Evolutionary conservation across 2,888 invertebrate species (phyloP).

Genomic region (Peribatodes rhomboidaria): DNA sequence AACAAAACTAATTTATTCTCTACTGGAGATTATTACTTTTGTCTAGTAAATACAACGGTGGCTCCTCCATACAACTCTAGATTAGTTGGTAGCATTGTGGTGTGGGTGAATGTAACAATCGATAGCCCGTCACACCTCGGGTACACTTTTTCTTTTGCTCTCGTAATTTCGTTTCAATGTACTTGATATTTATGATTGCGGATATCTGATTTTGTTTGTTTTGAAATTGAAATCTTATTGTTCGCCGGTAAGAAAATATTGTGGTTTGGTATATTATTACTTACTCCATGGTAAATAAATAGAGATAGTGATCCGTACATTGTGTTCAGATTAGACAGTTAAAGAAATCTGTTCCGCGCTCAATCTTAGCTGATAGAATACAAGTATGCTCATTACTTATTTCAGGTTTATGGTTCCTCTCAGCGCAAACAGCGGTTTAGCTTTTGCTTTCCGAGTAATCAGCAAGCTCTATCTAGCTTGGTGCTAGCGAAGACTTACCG

Average conservation of each 20-base stretch:
- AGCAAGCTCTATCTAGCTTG: neutral
- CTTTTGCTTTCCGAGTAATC: too few relatives aligned
- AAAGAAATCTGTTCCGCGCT: conserved; percentile 4
- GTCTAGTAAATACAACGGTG: conserved; percentile 1
- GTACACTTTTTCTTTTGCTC: conserved; percentile 68
- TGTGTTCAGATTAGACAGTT: neutral
- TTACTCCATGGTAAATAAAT: conserved; percentile 1
- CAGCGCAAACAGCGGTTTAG: too few relatives aligned
- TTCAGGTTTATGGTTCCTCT: too few relatives aligned
- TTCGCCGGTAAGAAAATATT: conserved; percentile 19
- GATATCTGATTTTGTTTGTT: conserved; percentile 42
- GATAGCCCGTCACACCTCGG: conserved; percentile 54
- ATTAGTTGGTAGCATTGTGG: conserved; percentile 33
- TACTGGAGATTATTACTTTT: neutral
- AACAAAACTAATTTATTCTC: neutral
- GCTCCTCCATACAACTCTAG: neutral
- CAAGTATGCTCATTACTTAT: too few relatives aligned
- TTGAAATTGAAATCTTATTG: conserved; percentile 33
- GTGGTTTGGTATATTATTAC: conserved; percentile 12
- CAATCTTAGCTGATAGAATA: too few relatives aligned
- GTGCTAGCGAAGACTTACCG: conserved; percentile 63
- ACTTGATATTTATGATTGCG: conserved; percentile 30
- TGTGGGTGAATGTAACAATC: conserved; percentile 64
- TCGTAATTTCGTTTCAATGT: conserved; percentile 50
- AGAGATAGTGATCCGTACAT: neutral